Base-by-base conservation (phyloP, 2,797 vertebrate species). In the Macroramphosus scolopax region DNA sequence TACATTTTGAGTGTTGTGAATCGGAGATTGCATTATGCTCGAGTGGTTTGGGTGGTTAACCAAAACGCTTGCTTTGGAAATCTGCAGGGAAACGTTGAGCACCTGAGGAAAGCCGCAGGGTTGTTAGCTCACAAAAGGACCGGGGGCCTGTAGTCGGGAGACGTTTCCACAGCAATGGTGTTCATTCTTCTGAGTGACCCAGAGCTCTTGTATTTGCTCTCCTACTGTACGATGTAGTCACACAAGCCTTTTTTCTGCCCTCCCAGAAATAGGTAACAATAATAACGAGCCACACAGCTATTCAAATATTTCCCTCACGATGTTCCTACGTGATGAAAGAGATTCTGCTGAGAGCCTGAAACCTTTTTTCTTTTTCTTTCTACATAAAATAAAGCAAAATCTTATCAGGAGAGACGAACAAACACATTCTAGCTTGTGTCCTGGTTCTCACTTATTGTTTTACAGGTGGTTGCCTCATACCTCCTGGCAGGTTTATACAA, bases 31-130 rank as follows among this genome's bases (percentile, higher is more conserved):
- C 82, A 78, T 82, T 87, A 70, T 82, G 81, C 79, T 80, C 31
- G 62, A 81, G 83, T 67, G 83, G 78, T 85, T 82, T 73, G 63
- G 67, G 78, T 77, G 87, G 84, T 87, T 88, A 88, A 87, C 87
- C 78, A 49, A 77, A 52, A 39, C 61, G 77, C 78, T 82, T 78
- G 74, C 73, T 80, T 78, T 79, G 72, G 69, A 82, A 61, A 53
- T 69, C 80, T 68, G 52, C 67, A 65, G 68, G 81, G 81, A 80
- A 80, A 82, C 46, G 51, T 42, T 63, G 79, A 83, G 80, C 79
- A 86, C 85, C 85, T 82, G 80, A 84, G 77, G 63, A 78, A 80
- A 82, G 75, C 83, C 85, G 37, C 79, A 77, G 75, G 54, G 70
- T 43, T 63, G 51, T n/a, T 61, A 55, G 48, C 58, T 68, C 62